These are phyloP conservation scores for Tetramorium simillimum DNA, from an alignment of 1,140 invertebrate genomes.

Conservation along the genomic window DNA sequence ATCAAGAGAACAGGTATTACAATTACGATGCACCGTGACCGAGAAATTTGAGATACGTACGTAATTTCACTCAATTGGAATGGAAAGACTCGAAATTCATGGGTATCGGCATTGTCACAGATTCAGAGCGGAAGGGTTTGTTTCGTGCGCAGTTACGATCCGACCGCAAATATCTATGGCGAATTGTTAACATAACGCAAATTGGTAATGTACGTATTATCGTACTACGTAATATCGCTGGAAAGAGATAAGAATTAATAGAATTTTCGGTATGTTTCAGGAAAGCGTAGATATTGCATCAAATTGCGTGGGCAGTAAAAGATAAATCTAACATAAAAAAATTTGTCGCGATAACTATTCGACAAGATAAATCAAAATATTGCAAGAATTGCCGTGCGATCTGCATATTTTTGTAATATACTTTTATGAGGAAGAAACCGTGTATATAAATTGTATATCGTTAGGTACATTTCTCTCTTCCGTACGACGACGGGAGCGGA, in stretches of 20 bases:
- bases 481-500: not conserved
- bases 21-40: constrained; percentile 62
- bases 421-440: not conserved
- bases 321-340: not conserved
- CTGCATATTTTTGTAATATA: constrained; percentile 17
- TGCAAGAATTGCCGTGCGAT: not conserved
- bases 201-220: not conserved
- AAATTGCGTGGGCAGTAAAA: not conserved
- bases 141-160: constrained; percentile 90
- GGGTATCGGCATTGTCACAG: constrained; percentile 87
- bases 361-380: not conserved
- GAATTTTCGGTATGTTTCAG: not conserved
- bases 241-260: constrained; percentile 37
- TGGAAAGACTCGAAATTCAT: constrained; percentile 88
- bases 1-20: constrained; percentile 74
- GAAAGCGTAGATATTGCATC: not conserved
- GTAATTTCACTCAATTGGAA: constrained; percentile 88
- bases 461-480: not conserved
- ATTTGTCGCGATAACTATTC: not conserved
- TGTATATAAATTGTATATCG: constrained; percentile 17
- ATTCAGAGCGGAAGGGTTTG: constrained; percentile 85
- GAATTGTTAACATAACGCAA: constrained; percentile 87
- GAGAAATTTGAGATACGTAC: constrained; percentile 69
- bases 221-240: too few relatives aligned
- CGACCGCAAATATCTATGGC: constrained; percentile 89